Evolutionary conservation across 2,797 vertebrate genomes (phyloP).

Genomic region (Myotis pilosus): DNA sequence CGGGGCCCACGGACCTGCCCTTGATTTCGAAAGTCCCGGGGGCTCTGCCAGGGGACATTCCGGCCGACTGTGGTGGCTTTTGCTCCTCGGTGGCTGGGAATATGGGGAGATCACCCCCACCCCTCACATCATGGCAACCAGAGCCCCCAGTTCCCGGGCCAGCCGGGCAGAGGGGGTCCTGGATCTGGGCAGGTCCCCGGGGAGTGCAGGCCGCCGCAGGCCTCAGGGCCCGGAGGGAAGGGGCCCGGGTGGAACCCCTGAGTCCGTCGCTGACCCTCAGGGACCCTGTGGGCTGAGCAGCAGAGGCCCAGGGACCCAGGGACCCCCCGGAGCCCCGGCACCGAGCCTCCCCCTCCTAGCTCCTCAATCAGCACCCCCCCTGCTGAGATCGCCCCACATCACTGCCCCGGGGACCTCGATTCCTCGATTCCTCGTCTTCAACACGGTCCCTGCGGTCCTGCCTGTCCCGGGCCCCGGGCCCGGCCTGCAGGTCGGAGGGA

Average conservation of each 20-base stretch:
- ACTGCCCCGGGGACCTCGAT: neutral
- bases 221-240: neutral
- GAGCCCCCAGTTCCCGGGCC: neutral
- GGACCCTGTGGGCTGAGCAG: neutral
- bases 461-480: neutral
- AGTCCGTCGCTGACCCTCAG: neutral
- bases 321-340: rapidly evolving
- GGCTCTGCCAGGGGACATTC: slow-evolving; percentile 58
- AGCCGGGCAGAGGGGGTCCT: rapidly evolving
- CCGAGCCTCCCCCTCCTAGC: rapidly evolving
- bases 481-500: neutral
- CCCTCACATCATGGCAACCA: neutral
- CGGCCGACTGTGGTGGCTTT: neutral
- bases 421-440: neutral
- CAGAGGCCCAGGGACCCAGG: rapidly evolving
- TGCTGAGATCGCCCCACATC: rapidly evolving
- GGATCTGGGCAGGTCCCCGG: neutral
- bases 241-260: neutral
- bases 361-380: neutral
- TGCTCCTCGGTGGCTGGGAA: neutral
- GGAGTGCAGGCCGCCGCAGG: rapidly evolving
- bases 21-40: neutral
- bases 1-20: neutral
- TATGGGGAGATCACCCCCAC: neutral
- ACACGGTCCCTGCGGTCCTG: neutral